Evolutionary conservation across 2,888 invertebrate genomes (phyloP), one percentile per base, ranked within the genome.

Genomic region (Hypsopygia costalis): DNA sequence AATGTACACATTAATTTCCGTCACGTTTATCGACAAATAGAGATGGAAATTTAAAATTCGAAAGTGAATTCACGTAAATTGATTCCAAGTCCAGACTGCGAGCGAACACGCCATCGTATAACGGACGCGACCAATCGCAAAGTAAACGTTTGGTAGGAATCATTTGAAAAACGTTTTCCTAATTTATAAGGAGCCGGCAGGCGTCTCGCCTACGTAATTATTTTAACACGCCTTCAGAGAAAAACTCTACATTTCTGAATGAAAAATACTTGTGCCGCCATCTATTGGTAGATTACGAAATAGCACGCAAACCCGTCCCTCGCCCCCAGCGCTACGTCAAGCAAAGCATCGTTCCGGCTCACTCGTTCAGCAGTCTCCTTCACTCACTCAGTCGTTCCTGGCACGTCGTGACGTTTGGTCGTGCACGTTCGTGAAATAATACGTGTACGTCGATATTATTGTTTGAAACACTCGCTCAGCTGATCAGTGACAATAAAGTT

Each of bases 1-100:
- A 75, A 69, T 70, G 82, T 76, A 82, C 77, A 85, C 82, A 83
- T 78, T 79, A 80, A 86, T 85, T 83, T 82, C 77, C 78, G 69
- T 74, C 73, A 66, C 74, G 75, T 76, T 64, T 49, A 57, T 57
- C 63, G 56, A 69, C 70, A 78, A 72, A 74, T 69, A 71, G 65
- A 67, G 66, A 65, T 63, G 67, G 67, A 73, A 81, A 78, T 78
- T 75, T 75, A 67, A 79, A 76, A 77, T 70, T 62, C 64, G 62
- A 55, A 71, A 70, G 75, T 70, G 65, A 65, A 77, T 77, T 80
- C 71, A 59, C 55, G 62, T 67, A 82, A 83, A 85, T 86, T 81
- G 78, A 85, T 81, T 83, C 73, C 76, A 59, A 60, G 61, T 55
- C 55, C 60, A 76, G 75, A 81, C 72, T 77, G 76, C 65, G 75